Percentiles rank a stretch among this genome's conserved stretches.
Conservation (phyloP, 2,113 vertebrate species). For the Eulacestoma nigropectus region DNA sequence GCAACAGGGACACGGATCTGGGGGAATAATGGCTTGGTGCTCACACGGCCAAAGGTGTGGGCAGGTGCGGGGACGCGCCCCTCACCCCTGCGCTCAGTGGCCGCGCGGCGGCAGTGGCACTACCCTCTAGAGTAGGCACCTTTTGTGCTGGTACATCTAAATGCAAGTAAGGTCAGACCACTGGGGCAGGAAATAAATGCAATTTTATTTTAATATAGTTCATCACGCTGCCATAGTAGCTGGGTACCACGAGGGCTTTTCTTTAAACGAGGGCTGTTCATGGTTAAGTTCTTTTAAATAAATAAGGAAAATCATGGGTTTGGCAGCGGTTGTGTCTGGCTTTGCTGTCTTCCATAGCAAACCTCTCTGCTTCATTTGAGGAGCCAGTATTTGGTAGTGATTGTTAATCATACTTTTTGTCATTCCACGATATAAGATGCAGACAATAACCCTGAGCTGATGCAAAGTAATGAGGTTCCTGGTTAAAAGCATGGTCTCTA, state of each 20-base stretch:
- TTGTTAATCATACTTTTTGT: conserved; percentile 24
- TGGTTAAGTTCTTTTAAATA: conserved; percentile 50
- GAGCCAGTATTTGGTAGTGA: neutral
- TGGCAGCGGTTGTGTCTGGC: neutral
- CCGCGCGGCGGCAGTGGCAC: neutral
- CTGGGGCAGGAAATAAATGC: conserved; percentile 56
- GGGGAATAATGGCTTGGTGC: neutral
- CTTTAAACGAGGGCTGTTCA: neutral
- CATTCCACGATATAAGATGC: neutral
- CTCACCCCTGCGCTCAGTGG: accelerated
- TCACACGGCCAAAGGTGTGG: neutral
- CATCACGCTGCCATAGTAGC: neutral
- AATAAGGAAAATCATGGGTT: neutral
- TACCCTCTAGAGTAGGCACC: neutral
- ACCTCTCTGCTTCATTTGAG: conserved; percentile 26
- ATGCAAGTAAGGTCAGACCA: conserved; percentile 19
- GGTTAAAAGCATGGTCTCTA: neutral
- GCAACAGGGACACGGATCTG: neutral
- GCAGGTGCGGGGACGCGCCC: neutral
- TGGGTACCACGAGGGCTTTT: neutral
- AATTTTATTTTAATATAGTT: conserved; percentile 44
- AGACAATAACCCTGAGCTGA: neutral
- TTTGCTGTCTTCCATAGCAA: conserved; percentile 17
- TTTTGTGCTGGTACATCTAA: conserved; percentile 24
- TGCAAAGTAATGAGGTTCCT: neutral